A percentile compares a stretch with the other conserved stretches of the same genome.
Evolutionary conservation across 2,113 vertebrate genomes (phyloP).

Genomic region (Laticauda colubrina): DNA sequence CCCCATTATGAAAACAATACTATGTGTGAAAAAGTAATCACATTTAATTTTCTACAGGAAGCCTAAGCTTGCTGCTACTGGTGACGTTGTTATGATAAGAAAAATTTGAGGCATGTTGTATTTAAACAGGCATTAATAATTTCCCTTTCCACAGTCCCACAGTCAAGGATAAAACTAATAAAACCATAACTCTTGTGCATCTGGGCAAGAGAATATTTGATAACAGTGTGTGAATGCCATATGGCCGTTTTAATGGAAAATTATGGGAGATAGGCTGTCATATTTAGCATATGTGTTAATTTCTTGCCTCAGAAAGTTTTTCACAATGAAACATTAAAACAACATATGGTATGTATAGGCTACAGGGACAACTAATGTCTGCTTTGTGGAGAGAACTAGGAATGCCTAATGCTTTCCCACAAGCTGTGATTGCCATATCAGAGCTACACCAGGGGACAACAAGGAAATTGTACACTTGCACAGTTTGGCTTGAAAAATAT

Average conservation of each 20-base stretch:
- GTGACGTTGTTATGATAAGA: constrained; percentile 51
- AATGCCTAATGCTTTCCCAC: background rate
- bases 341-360: background rate
- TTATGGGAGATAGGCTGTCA: constrained; percentile 9
- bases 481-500: background rate
- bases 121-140: constrained; percentile 62
- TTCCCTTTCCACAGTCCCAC: constrained; percentile 32
- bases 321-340: background rate
- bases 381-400: constrained; percentile 3
- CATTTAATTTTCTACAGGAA: constrained; percentile 57
- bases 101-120: constrained; percentile 49
- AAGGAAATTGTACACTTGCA: too few species aligned
- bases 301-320: constrained; percentile 6
- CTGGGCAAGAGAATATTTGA: constrained; percentile 40
- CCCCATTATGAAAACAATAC: constrained; percentile 55
- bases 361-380: constrained; percentile 26
- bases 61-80: constrained; percentile 44
- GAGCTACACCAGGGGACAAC: background rate
- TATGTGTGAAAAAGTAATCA: constrained; percentile 57
- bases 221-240: constrained; percentile 34
- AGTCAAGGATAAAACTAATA: constrained; percentile 13
- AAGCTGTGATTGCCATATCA: constrained; percentile 2
- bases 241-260: constrained; percentile 32
- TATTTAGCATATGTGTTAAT: constrained; percentile 24
- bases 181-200: constrained; percentile 28